phyloP scores from a whole-genome alignment of 2,888 invertebrate genomes.

The Heliconius charithonia region DNA sequence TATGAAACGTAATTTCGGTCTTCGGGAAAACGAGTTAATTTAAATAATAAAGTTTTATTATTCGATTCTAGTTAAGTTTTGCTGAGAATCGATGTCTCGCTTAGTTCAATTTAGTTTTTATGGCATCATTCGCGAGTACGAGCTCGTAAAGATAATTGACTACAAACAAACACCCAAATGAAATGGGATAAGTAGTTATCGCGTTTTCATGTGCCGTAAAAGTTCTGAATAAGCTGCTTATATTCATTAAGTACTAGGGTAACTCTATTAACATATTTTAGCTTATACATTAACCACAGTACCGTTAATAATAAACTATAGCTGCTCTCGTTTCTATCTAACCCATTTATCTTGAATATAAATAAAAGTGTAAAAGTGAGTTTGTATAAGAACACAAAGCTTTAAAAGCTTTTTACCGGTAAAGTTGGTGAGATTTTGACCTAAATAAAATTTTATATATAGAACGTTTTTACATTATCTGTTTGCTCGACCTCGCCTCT shows the following conservation, averaged over 20 bases:
- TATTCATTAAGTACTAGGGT: slow-evolving; percentile 40
- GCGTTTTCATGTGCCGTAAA: slow-evolving; percentile 50
- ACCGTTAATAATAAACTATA: neutral
- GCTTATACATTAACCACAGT: neutral
- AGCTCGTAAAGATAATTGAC: slow-evolving; percentile 55
- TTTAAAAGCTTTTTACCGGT: neutral
- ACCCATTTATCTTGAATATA: neutral
- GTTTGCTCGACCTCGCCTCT: neutral
- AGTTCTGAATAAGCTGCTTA: slow-evolving; percentile 49
- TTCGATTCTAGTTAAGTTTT: neutral
- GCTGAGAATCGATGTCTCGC: slow-evolving; percentile 36
- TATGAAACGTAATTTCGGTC: neutral
- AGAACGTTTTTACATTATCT: neutral
- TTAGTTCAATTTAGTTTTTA: slow-evolving; percentile 44
- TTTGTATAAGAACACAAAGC: slow-evolving; percentile 3
- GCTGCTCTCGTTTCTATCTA: neutral
- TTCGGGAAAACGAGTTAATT: neutral
- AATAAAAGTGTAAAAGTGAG: neutral
- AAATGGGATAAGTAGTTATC: slow-evolving; percentile 52
- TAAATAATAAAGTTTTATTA: neutral
- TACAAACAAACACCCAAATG: slow-evolving; percentile 54
- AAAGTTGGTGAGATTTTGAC: neutral
- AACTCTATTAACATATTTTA: slow-evolving; percentile 30
- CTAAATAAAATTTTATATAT: neutral
- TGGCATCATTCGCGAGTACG: slow-evolving; percentile 48